Percentiles rank a stretch among this genome's conserved stretches.
phyloP scores from a whole-genome alignment of 2,113 vertebrate genomes.

The Percina caprodes region DNA sequence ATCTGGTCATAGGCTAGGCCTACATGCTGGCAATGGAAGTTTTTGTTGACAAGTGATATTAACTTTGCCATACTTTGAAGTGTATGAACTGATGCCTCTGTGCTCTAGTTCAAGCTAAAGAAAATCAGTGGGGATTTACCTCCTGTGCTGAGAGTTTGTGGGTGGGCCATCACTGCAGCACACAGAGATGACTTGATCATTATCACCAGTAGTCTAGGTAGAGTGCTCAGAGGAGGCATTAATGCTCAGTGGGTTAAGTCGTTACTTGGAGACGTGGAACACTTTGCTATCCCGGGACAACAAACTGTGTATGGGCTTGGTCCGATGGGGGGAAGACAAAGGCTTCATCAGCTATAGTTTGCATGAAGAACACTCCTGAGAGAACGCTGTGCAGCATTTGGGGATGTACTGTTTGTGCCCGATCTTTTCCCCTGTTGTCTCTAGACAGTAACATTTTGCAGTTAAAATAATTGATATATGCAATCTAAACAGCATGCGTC shows the following conservation, averaged over 20 bases:
- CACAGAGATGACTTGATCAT: slow-evolving; percentile 54
- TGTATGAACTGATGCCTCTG: not conserved
- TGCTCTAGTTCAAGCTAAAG: not conserved
- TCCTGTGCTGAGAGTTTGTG: slow-evolving; percentile 38
- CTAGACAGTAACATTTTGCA: not conserved
- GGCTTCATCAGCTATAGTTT: slow-evolving; percentile 42
- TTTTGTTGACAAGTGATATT: slow-evolving; percentile 14
- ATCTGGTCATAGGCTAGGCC: not conserved
- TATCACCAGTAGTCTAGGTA: slow-evolving; percentile 59
- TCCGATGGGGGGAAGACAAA: slow-evolving; percentile 49
- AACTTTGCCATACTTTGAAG: slow-evolving; percentile 3
- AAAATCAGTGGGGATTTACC: slow-evolving; percentile 32
- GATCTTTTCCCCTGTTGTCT: slow-evolving; percentile 21
- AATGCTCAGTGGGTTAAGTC: slow-evolving; percentile 70
- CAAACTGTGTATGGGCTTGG: slow-evolving; percentile 44
- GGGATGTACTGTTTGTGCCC: slow-evolving; percentile 46
- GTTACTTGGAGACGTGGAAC: slow-evolving; percentile 86
- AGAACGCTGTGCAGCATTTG: slow-evolving; percentile 22
- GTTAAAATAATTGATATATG: not conserved
- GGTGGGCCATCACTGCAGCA: slow-evolving; percentile 18
- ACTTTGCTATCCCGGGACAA: slow-evolving; percentile 74
- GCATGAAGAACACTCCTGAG: slow-evolving; percentile 42
- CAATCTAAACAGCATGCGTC: not conserved
- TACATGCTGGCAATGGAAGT: not conserved
- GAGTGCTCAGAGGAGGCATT: slow-evolving; percentile 65